A percentile compares a stretch with the other conserved stretches of the same genome.
phyloP scores from a whole-genome alignment of 2,797 vertebrate species.

The Momotus momota region DNA sequence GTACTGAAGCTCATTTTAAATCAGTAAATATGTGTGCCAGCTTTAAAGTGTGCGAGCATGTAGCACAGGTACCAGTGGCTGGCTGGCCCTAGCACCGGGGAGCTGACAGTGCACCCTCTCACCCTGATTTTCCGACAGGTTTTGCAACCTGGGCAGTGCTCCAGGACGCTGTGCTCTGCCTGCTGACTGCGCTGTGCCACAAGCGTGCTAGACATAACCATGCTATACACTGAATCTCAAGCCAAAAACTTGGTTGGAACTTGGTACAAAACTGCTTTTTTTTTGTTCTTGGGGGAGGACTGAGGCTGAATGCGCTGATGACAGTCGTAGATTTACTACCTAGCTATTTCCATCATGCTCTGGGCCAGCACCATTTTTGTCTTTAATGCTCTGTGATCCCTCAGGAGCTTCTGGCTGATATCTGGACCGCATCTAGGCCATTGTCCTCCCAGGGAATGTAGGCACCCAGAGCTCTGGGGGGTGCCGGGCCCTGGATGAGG shows the following conservation, averaged over 20 bases:
- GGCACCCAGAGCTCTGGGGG: neutral
- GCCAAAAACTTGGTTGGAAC: conserved; percentile 4
- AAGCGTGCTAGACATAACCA: neutral
- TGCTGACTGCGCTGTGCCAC: neutral
- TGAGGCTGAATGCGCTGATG: neutral
- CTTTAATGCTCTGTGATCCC: neutral
- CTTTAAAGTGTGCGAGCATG: neutral
- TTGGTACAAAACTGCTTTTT: neutral
- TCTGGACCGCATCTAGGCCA: neutral
- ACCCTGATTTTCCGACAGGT: neutral
- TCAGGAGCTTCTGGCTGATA: neutral
- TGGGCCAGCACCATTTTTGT: neutral
- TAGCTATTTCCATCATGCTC: neutral
- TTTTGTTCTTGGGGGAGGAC: neutral
- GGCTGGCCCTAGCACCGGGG: neutral
- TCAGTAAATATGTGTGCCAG: neutral
- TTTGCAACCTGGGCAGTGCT: neutral
- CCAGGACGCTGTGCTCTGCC: neutral
- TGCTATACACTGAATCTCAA: neutral
- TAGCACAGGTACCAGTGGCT: neutral
- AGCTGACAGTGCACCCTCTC: neutral
- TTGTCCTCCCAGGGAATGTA: neutral
- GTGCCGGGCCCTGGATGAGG: neutral
- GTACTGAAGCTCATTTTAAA: neutral
- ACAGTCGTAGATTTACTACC: neutral